Base-by-base conservation (phyloP, 2,888 invertebrate genomes). In the Noctuana brunneofusca region DNA sequence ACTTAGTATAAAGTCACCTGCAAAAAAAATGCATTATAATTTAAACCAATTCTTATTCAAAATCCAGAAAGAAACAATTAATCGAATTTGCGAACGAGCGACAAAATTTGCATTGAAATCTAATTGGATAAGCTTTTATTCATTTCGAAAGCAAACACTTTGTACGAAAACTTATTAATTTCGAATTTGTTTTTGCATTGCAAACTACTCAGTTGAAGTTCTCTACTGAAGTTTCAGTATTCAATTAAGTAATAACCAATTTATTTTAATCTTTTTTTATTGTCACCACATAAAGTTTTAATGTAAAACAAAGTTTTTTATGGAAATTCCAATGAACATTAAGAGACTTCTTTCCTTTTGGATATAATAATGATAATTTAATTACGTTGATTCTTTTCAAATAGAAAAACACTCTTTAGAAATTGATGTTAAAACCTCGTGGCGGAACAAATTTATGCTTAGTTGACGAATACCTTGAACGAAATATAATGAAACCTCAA, bases 101-200 rank as follows among this genome's bases (percentile, higher is more conserved):
- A 16, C 38, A 32, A 58, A 50, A 58, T 38, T 58, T 50, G 16
- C 50, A 58, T 49, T 50, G 24, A 27, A 38, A 38, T 59, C 20
- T 59, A 53, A 43, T 43, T 5, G 43, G 30, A 59, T 46, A 59
- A 59, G 53, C 59, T 53, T 52, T 59, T 18, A 59, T 43, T 52
- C 30, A 50, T 43, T 53, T 59, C 14, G 41, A 64, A 64, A 65
- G 50, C 22, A 63, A 65, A 68, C 58, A 58, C 49, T 56, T 65
- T 59, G 46, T 35, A 16, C 30, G 14, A 22, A 52, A 32, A 59
- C 46, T 53, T 59, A 32, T 43, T 53, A 41, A 43, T 43, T 14
- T 52, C 43, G 27, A 43, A 59, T 43, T 52, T 52, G 50, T 46
- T 59, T 52, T 43, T 41, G 50, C 50, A 35, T 50, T 46, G 50